Conservation (phyloP, 2,888 invertebrate species). For the Drosophila cognata region DNA sequence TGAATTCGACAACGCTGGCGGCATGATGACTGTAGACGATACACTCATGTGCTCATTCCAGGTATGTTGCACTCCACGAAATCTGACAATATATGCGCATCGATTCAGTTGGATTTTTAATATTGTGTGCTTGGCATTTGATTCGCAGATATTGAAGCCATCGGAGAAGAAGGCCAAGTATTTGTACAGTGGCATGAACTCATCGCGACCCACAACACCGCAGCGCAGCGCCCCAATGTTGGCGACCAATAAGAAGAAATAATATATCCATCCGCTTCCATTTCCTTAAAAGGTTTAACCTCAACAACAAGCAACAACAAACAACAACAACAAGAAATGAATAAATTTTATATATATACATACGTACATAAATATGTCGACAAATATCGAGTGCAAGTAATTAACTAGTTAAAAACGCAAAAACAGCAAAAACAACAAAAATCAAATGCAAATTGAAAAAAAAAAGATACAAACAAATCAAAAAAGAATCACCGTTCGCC, state of each 20-base stretch:
- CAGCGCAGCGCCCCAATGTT: conserved; percentile 89
- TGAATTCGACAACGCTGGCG: conserved; percentile 99
- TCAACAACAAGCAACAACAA: conserved; percentile 49
- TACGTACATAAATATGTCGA: conserved; percentile 39
- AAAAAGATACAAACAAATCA: conserved; percentile 1
- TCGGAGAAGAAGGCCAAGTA: conserved; percentile 99
- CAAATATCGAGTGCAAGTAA: conserved; percentile 47
- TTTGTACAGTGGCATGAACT: conserved; percentile 96
- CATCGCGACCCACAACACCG: conserved; percentile 93
- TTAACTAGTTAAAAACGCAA: conserved; percentile 41
- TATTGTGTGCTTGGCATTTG: conserved; percentile 32
- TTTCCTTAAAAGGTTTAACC: conserved; percentile 83
- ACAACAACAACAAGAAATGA: conserved; percentile 42
- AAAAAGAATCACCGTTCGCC: conserved; percentile 9
- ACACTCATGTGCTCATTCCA: conserved; percentile 99
- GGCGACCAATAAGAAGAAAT: conserved; percentile 85
- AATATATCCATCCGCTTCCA: conserved; percentile 85
- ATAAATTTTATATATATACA: conserved; percentile 63
- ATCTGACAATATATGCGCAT: too few relatives aligned
- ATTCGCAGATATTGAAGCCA: conserved; percentile 96
- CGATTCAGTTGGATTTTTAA: not conserved
- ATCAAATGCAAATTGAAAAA: conserved; percentile 21
- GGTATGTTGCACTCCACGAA: conserved; percentile 86
- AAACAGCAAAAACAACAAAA: conserved; percentile 11
- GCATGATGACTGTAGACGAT: conserved; percentile 99